phyloP scores from a whole-genome alignment of 2,113 vertebrate genomes.

The Sardina pilchardus region DNA sequence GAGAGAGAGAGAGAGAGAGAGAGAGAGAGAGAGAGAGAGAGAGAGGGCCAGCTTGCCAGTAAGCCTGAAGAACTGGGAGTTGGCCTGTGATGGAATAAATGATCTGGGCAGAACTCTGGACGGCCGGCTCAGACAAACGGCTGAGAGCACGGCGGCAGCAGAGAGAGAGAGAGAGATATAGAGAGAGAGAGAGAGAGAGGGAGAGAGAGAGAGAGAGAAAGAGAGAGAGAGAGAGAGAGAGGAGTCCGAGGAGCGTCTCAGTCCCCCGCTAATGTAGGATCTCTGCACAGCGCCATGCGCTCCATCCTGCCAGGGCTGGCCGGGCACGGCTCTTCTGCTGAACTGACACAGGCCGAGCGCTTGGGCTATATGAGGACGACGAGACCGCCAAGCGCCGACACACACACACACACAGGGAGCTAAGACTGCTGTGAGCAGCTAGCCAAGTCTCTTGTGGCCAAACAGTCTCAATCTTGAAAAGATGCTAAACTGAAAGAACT shows the following conservation, averaged over 20 bases:
- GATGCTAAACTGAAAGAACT: too few relatives aligned
- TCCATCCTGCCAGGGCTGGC: background rate
- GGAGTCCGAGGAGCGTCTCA: background rate
- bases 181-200: background rate
- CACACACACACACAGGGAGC: background rate
- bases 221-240: background rate
- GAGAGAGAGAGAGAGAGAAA: background rate
- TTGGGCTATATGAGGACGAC: too few relatives aligned
- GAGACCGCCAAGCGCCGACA: too few relatives aligned
- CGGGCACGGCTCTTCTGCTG: background rate
- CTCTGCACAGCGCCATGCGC: background rate
- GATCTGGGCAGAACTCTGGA: background rate
- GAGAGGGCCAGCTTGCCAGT: background rate
- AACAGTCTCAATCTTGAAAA: too few relatives aligned
- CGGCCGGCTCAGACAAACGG: background rate
- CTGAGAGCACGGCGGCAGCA: background rate
- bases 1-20: background rate
- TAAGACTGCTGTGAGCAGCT: background rate
- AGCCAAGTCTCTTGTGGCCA: background rate
- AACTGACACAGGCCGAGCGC: background rate
- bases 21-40: background rate
- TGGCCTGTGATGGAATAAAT: background rate
- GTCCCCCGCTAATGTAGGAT: background rate
- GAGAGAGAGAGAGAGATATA: background rate
- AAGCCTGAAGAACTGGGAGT: background rate